phyloP scores from a whole-genome alignment of 2,797 vertebrate species.

The Typhlichthys subterraneus region DNA sequence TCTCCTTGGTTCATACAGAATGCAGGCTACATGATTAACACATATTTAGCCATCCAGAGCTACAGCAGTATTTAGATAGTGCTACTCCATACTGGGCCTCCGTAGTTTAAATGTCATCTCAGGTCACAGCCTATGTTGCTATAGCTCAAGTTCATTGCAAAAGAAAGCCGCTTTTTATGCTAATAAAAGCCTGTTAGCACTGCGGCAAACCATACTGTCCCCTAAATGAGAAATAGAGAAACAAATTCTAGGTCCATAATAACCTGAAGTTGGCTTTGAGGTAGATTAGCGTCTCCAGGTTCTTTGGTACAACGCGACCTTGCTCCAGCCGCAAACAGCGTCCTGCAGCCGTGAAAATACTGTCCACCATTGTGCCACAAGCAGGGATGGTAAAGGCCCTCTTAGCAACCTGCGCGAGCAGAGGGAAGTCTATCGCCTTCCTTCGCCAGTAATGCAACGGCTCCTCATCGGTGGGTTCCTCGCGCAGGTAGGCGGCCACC shows the following conservation, averaged over 20 bases:
- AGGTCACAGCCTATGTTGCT: slow-evolving; percentile 10
- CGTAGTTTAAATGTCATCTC: slow-evolving; percentile 11
- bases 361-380: slow-evolving; percentile 74
- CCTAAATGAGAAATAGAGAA: slow-evolving; percentile 22
- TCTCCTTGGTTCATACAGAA: slow-evolving; percentile 23
- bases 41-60: slow-evolving; percentile 24
- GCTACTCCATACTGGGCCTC: slow-evolving; percentile 12
- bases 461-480: slow-evolving; percentile 83
- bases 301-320: slow-evolving; percentile 75
- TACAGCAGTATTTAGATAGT: slow-evolving; percentile 20
- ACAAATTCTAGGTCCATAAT: slow-evolving; percentile 71
- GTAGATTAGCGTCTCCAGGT: slow-evolving; percentile 82
- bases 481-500: slow-evolving; percentile 75
- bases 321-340: slow-evolving; percentile 64
- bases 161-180: slow-evolving; percentile 35
- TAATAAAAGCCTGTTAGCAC: slow-evolving; percentile 12
- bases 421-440: slow-evolving; percentile 81
- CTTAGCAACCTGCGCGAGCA: slow-evolving; percentile 81
- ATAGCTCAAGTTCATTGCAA: slow-evolving; percentile 20
- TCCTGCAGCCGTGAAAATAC: slow-evolving; percentile 74
- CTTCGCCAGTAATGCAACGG: slow-evolving; percentile 83
- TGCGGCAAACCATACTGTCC: slow-evolving; percentile 11
- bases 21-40: slow-evolving; percentile 32
- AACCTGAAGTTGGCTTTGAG: slow-evolving; percentile 82
- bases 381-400: slow-evolving; percentile 80